Conservation (phyloP, 2,113 vertebrate species). For the Aspiorhynchus laticeps region DNA sequence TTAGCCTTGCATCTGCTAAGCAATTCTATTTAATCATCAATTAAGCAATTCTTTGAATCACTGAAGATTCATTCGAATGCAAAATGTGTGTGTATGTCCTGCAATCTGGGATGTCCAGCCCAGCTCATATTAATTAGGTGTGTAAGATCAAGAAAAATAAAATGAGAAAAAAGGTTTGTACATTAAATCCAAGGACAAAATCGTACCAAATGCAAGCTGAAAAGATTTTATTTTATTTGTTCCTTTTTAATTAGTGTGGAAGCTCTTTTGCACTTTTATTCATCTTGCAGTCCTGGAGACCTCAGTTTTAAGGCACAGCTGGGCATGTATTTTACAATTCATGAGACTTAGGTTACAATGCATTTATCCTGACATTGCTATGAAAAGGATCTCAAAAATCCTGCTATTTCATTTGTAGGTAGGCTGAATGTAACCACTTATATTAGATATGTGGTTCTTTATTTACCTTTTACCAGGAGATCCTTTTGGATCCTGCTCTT, state of each 20-base stretch:
- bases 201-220: neutral
- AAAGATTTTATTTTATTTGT: neutral
- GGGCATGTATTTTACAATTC: neutral
- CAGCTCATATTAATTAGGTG: neutral
- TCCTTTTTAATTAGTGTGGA: neutral
- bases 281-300: neutral
- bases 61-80: slow-evolving; percentile 14
- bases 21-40: neutral
- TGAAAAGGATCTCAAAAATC: neutral
- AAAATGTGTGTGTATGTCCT: neutral
- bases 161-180: neutral
- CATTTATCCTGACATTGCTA: neutral
- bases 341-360: no score
- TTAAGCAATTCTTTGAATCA: slow-evolving; percentile 19
- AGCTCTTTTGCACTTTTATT: neutral
- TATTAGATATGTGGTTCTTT: neutral
- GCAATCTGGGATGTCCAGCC: neutral
- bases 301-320: neutral
- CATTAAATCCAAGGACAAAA: neutral
- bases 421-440: neutral
- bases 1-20: neutral
- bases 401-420: neutral
- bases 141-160: neutral
- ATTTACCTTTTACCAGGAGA: slow-evolving; percentile 81
- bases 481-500: slow-evolving; percentile 75